Percentiles rank a stretch among this genome's conserved stretches.
Evolutionary conservation across 2,113 vertebrate genomes (phyloP).

Genomic region (Tupaia tana): DNA sequence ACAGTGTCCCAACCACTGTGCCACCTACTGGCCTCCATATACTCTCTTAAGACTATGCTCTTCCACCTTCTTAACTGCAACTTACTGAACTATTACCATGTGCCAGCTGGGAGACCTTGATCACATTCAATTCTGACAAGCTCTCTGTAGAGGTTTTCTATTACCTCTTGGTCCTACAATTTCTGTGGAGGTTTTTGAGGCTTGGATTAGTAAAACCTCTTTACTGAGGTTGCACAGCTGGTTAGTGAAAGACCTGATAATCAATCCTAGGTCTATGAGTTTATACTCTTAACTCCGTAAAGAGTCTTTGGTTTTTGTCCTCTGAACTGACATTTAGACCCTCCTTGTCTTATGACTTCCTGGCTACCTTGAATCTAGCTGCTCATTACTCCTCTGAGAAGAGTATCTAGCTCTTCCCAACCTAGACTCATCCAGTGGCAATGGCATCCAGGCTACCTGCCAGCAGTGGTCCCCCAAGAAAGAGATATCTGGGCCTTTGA

Average conservation of each 20-base stretch:
- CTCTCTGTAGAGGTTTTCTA: background rate
- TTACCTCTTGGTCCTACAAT: background rate
- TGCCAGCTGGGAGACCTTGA: background rate
- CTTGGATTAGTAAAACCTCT: background rate
- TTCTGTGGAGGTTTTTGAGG: background rate
- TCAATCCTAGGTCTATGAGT: background rate
- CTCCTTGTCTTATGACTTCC: background rate
- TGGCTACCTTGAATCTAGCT: background rate
- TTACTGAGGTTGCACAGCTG: background rate
- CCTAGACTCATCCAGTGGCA: background rate
- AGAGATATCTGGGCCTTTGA: background rate
- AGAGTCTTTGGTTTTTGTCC: background rate
- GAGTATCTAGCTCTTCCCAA: background rate
- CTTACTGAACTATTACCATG: background rate
- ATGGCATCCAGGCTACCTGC: background rate
- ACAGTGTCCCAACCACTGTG: too few species aligned
- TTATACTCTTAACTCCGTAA: background rate
- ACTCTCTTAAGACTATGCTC: background rate
- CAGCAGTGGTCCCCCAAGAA: background rate
- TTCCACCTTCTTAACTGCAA: background rate
- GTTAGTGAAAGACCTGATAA: background rate
- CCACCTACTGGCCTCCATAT: too few species aligned
- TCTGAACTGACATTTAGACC: background rate
- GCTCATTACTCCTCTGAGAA: background rate
- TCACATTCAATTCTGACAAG: slow-evolving; percentile 42